Evolutionary conservation across 2,888 invertebrate species (phyloP).

Genomic region (Callyntrura sp.): DNA sequence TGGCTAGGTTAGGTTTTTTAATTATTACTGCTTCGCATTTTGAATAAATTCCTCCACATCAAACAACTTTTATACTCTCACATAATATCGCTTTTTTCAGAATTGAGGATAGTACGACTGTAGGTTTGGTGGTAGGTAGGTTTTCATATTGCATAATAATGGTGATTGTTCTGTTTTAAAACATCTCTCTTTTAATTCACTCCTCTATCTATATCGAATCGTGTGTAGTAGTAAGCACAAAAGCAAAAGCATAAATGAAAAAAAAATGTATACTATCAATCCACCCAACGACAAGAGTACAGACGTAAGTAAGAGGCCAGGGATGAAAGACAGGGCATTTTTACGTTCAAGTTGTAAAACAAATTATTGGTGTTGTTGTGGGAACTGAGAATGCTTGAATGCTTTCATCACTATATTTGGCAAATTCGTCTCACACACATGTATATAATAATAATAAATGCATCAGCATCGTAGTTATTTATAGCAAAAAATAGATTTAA

Average conservation of each 20-base stretch:
- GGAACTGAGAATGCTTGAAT: background rate
- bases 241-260: background rate
- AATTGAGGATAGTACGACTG: background rate
- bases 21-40: conserved; percentile 28
- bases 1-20: conserved; percentile 47
- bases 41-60: conserved; percentile 34
- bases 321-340: conserved; percentile 10
- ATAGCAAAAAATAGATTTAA: background rate
- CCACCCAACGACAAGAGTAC: too few species aligned
- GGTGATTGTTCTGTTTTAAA: conserved; percentile 8
- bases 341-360: conserved; percentile 14
- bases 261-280: background rate
- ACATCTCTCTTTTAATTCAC: background rate
- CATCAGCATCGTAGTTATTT: background rate
- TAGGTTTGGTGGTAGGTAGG: conserved; percentile 32
- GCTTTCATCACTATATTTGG: conserved; percentile 19
- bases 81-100: conserved; percentile 19
- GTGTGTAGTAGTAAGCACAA: background rate
- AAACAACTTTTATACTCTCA: conserved; percentile 12
- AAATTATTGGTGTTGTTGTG: conserved; percentile 1
- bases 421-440: too few species aligned
- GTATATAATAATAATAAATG: background rate
- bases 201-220: background rate
- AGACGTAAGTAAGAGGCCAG: conserved; percentile 24
- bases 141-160: conserved; percentile 1